Base-by-base conservation (phyloP, 2,888 invertebrate genomes). In the Craniophora ligustri region DNA sequence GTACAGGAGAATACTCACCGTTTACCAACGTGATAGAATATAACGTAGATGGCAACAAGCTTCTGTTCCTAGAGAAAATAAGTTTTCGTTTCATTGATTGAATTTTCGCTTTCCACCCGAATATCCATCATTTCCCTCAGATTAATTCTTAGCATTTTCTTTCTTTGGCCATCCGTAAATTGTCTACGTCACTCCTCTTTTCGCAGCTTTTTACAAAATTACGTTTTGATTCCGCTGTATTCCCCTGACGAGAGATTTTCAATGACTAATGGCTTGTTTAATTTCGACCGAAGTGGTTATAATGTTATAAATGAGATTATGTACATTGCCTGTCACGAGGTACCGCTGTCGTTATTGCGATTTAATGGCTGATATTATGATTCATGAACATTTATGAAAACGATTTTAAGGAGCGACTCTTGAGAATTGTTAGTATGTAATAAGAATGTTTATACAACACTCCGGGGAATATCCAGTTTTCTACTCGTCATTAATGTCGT, bases 181-280 rank as follows among this genome's bases (percentile, higher is more conserved):
- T 78, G 76, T 62, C 58, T 67, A 61, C 75, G 75, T 68, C 68
- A 39, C 23, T 50, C 36, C 15, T 56, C 44, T 73, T 67, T 55
- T 64, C 65, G 58, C 23, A 59, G 75, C 76, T 76, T 80, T 82
- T 83, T 79, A 78, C 67, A 50, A 81, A 81, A 86, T 85, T 82
- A 79, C 72, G 76, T 82, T 86, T 83, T 78, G 74, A 82, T 80
- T 79, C 67, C 62, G 65, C 61, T 57, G 66, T 48, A 68, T 55
- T 51, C 66, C 69, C 53, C 31, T 15, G 56, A 58, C 62, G 72
- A 76, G 70, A 66, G 67, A 64, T 75, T 75, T 75, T 67, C 62
- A 71, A 70, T 78, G 82, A 79, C 74, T 82, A 81, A 87, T 83
- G 78, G 75, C 60, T 69, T 75, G 69, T 77, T 72, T 82, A 79